phyloP scores from a whole-genome alignment of 2,113 vertebrate species.

The Genyomyrus donnyi region DNA sequence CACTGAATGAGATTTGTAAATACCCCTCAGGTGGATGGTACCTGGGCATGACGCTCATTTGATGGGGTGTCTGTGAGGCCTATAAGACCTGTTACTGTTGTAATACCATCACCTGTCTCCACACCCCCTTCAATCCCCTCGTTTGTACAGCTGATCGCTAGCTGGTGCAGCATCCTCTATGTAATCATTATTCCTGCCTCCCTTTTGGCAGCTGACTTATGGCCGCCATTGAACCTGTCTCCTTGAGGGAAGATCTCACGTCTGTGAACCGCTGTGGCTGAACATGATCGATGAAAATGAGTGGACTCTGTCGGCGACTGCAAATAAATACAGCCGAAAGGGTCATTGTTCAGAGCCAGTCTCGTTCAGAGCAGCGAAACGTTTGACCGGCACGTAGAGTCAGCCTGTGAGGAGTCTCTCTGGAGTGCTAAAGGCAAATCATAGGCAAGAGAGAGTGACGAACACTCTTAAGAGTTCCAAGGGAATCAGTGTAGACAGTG shows the following conservation, averaged over 20 bases:
- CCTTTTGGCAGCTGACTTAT: neutral
- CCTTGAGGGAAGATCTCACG: neutral
- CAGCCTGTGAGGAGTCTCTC: neutral
- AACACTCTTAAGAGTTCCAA: neutral
- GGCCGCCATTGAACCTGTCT: conserved; percentile 6
- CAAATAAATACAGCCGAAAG: neutral
- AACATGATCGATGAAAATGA: neutral
- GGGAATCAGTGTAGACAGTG: neutral
- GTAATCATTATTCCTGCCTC: neutral
- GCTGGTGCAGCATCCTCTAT: neutral
- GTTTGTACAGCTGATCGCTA: neutral
- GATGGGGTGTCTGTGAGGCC: neutral
- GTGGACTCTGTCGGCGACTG: neutral
- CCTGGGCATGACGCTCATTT: neutral
- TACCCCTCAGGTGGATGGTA: neutral
- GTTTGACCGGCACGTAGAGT: neutral
- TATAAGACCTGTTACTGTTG: neutral
- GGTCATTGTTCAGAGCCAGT: neutral
- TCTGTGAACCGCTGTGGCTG: neutral
- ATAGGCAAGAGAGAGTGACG: neutral
- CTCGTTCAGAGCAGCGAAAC: neutral
- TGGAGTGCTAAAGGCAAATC: neutral
- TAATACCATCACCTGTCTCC: neutral
- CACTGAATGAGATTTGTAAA: neutral
- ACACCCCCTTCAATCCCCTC: neutral